These are phyloP conservation scores for Lucinisca nassula DNA, from an alignment of 2,888 invertebrate species.

Conservation along the genomic window DNA sequence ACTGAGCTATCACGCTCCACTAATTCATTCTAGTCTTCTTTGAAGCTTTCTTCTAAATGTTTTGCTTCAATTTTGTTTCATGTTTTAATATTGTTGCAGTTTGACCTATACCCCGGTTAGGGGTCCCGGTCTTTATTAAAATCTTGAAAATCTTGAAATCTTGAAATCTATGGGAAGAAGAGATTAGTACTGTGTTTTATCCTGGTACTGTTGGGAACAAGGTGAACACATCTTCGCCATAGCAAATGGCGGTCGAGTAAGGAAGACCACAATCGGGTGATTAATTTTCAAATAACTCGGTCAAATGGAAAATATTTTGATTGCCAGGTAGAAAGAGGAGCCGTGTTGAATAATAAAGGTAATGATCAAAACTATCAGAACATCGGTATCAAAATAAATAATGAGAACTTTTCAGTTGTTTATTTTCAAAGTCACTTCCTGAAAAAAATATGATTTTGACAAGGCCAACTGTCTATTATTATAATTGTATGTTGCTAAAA, in stretches of 20 bases:
- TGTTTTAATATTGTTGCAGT: too few relatives aligned
- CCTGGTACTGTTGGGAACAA: background rate
- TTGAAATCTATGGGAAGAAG: too few relatives aligned
- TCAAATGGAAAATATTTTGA: background rate
- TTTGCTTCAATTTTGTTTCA: too few relatives aligned
- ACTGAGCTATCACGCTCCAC: too few relatives aligned
- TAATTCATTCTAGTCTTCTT: too few relatives aligned
- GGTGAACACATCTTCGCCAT: background rate
- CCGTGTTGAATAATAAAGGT: background rate
- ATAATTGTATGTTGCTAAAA: too few relatives aligned
- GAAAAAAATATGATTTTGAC: background rate
- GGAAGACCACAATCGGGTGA: background rate
- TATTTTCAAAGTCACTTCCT: constrained; percentile 9
- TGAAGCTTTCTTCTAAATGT: too few relatives aligned
- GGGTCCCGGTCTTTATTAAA: too few relatives aligned
- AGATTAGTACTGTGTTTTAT: background rate
- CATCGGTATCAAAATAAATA: background rate
- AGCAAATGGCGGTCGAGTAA: background rate
- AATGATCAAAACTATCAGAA: background rate
- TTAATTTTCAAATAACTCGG: background rate
- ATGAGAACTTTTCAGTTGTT: background rate
- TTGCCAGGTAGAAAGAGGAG: background rate
- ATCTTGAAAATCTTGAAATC: too few relatives aligned
- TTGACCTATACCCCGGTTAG: too few relatives aligned
- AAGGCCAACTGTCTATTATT: too few relatives aligned